Evolutionary conservation across 1,140 invertebrate genomes (phyloP).

Genomic region (Xylocopa sonorina): DNA sequence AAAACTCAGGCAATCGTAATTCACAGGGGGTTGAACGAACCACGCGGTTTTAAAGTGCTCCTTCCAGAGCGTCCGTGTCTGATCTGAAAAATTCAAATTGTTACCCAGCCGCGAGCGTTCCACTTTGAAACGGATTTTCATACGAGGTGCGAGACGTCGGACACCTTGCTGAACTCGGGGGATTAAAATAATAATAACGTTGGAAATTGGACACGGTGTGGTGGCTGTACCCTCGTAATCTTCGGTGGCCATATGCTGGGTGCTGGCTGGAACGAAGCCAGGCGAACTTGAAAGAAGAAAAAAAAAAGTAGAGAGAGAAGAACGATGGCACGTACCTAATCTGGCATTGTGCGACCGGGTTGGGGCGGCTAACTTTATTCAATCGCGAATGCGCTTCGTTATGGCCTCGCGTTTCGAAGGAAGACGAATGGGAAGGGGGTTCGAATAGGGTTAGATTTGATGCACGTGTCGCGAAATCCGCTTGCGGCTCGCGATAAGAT

Average conservation of each 20-base stretch:
- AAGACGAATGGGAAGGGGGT: conserved; percentile 32
- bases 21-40: no score
- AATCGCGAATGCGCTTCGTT: conserved; percentile 69
- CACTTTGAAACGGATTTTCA: conserved; percentile 23
- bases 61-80: no score
- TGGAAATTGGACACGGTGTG: conserved; percentile 76
- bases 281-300: conserved; percentile 68
- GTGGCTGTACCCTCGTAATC: conserved; percentile 70
- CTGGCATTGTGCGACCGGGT: conserved; percentile 69
- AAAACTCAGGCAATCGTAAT: no score
- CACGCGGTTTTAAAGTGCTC: no score
- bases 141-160: not conserved
- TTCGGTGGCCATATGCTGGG: conserved; percentile 71
- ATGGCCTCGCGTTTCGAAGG: conserved; percentile 54
- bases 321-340: conserved; percentile 73
- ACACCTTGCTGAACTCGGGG: conserved; percentile 66
- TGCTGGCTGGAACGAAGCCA: conserved; percentile 72
- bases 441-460: conserved; percentile 25
- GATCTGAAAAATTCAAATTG: not conserved
- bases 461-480: conserved; percentile 48
- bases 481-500: conserved; percentile 51
- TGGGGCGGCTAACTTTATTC: conserved; percentile 73
- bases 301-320: conserved; percentile 31
- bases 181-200: conserved; percentile 79
- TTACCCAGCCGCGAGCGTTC: no score